Evolutionary conservation across 2,113 vertebrate species (phyloP), one percentile per base, ranked within the genome.

Genomic region (Camelus bactrianus): DNA sequence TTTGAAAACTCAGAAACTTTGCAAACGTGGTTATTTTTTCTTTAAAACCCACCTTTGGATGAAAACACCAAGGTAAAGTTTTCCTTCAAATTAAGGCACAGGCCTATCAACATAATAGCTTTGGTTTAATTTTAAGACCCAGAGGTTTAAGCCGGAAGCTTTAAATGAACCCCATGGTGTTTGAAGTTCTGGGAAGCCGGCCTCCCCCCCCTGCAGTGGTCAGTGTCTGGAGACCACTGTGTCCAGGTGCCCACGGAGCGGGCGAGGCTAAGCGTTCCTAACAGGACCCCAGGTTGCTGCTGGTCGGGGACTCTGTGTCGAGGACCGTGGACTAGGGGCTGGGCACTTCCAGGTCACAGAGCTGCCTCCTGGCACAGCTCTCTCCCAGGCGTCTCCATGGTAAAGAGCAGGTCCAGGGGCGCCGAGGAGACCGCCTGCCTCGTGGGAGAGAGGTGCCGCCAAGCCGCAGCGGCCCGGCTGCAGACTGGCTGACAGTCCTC

Each of bases 181-280:
- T 8, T 13, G 35, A 3, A n/a, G 26, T 22, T 28, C 69, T 4
- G 17, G 77, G 35, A 75, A 8, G 54, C 15, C 5, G 30, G 2
- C 5, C 14, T 38, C 8, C 13, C 32, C 24, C 52, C 42, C 64
- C 6, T 14, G 35, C 48, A 26, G 58, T 9, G 8, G 58, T 60
- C 58, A 60, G 22, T 24, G 9, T 4, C 58, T 26, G 22, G 22
- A 26, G 58, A 22, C 58, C 58, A 26, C 58, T 10, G 58, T 20
- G 17, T 3, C 54, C 1, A 0, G 6, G 12, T 16, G 38, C 38
- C 38, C 38, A 42, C 38, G 38, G 54, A 10, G 8, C 9, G 17
- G 7, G 3, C 14, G 26, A n/a, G n/a, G 38, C 5, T 17, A 1
- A 7, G 38, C 0, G 4, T 67, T 8, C 58, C 10, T 48, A 30